A percentile compares a stretch with the other conserved stretches of the same genome.
These are phyloP conservation scores for Sphinx pinastri DNA, from an alignment of 2,888 invertebrate species.

Conservation along the genomic window DNA sequence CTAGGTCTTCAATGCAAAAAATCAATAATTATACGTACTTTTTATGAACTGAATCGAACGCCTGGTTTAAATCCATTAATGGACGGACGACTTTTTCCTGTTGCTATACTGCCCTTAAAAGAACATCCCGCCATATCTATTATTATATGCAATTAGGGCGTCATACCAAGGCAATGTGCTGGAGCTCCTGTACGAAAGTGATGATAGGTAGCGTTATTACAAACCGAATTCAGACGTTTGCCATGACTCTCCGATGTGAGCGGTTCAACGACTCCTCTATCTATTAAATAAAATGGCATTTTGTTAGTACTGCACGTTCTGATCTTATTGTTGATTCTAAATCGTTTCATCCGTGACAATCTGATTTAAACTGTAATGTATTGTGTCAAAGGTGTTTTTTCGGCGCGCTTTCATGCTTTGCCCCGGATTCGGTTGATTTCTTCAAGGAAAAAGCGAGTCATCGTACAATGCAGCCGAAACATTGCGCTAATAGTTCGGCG, in stretches of 20 bases:
- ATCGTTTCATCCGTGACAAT: slow-evolving; percentile 39
- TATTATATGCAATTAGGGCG: slow-evolving; percentile 24
- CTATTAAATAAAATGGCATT: slow-evolving; percentile 69
- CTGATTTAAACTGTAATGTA: slow-evolving; percentile 45
- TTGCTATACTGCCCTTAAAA: slow-evolving; percentile 11
- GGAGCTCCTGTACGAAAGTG: slow-evolving; percentile 40
- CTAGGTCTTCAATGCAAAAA: background rate
- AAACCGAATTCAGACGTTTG: slow-evolving; percentile 53
- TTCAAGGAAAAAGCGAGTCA: slow-evolving; percentile 60
- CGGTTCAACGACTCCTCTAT: slow-evolving; percentile 58
- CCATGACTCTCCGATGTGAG: slow-evolving; percentile 50
- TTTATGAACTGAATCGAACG: background rate
- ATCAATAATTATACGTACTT: slow-evolving; percentile 1
- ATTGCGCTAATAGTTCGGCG: slow-evolving; percentile 40
- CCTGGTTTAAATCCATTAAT: slow-evolving; percentile 13
- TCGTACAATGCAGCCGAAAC: slow-evolving; percentile 51
- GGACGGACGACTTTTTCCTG: slow-evolving; percentile 17
- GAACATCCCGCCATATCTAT: slow-evolving; percentile 13
- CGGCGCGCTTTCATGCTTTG: slow-evolving; percentile 41
- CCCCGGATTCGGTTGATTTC: slow-evolving; percentile 70
- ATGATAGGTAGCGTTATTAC: slow-evolving; percentile 42
- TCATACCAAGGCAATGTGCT: slow-evolving; percentile 31
- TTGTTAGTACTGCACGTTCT: slow-evolving; percentile 59
- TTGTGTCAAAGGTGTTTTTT: slow-evolving; percentile 49
- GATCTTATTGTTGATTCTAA: slow-evolving; percentile 54